These are phyloP conservation scores for Sinonovacula constricta DNA, from an alignment of 1,140 invertebrate genomes.

Conservation along the genomic window DNA sequence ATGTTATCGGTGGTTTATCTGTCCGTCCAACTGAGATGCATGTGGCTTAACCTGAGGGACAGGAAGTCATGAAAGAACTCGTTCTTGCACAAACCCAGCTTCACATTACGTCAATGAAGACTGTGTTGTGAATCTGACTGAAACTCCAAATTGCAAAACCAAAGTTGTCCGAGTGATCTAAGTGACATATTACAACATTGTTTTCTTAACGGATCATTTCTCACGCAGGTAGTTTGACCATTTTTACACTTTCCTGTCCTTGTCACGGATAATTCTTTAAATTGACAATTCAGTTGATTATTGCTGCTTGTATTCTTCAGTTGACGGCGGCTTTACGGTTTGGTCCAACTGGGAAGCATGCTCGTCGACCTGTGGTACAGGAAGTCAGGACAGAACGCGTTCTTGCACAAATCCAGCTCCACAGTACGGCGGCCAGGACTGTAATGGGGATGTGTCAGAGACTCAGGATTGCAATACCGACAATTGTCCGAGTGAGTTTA, in stretches of 20 bases:
- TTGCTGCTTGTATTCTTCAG: background rate
- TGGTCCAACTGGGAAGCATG: slow-evolving; percentile 47
- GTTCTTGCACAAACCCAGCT: slow-evolving; percentile 5
- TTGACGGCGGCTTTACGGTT: slow-evolving; percentile 34
- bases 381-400: slow-evolving; percentile 9
- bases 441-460: slow-evolving; percentile 17
- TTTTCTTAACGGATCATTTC: background rate
- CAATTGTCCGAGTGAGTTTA: slow-evolving; percentile 62
- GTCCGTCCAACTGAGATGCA: background rate
- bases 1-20: background rate
- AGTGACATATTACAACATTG: background rate
- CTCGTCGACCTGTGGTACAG: slow-evolving; percentile 35
- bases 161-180: background rate
- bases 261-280: too few species aligned
- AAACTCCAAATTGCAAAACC: slow-evolving; percentile 40
- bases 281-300: too few species aligned
- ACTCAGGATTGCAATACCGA: slow-evolving; percentile 35
- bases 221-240: too few species aligned
- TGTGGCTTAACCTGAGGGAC: slow-evolving; percentile 1
- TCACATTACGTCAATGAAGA: slow-evolving; percentile 52
- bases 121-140: slow-evolving; percentile 47
- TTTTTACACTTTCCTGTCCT: too few species aligned
- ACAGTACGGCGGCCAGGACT: slow-evolving; percentile 37
- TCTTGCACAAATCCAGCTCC: slow-evolving; percentile 51
- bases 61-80: background rate